Conservation (phyloP, 2,888 invertebrate genomes). For the Gymnocheta viridis region DNA sequence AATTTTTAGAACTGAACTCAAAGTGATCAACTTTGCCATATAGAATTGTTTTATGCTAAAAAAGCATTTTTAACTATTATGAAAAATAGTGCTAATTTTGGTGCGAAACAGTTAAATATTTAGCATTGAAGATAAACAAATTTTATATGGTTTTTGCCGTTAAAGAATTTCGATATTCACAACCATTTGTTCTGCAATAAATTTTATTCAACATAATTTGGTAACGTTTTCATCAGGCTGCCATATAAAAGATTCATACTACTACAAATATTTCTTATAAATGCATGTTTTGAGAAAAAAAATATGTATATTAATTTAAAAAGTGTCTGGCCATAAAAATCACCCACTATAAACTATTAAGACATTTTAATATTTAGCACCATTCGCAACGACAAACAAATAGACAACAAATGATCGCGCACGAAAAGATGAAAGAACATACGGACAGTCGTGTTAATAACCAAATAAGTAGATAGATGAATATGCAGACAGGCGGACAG, state of each 20-base stretch:
- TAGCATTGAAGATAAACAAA: neutral
- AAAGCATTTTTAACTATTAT: too few species aligned
- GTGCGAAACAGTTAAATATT: neutral
- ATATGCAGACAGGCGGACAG: neutral
- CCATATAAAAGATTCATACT: constrained; percentile 1
- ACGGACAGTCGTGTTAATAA: constrained; percentile 5
- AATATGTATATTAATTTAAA: constrained; percentile 34
- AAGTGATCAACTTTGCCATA: neutral
- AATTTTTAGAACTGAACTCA: too few species aligned
- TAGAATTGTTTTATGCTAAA: neutral
- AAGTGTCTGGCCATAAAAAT: constrained; percentile 60
- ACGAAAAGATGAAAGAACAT: constrained; percentile 28
- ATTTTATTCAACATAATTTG: constrained; percentile 28
- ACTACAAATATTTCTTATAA: neutral
- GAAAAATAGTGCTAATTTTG: neutral
- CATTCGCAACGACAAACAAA: constrained; percentile 40
- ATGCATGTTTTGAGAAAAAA: neutral
- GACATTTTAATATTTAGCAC: constrained; percentile 47
- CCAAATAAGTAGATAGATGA: neutral
- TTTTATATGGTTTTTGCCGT: neutral
- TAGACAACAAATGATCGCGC: constrained; percentile 48
- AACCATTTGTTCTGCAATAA: constrained; percentile 41
- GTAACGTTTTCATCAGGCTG: constrained; percentile 21
- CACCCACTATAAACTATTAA: constrained; percentile 63
- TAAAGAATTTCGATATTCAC: neutral